These are phyloP conservation scores for Drosophila athabasca DNA, from an alignment of 1,140 invertebrate genomes.

Conservation along the genomic window DNA sequence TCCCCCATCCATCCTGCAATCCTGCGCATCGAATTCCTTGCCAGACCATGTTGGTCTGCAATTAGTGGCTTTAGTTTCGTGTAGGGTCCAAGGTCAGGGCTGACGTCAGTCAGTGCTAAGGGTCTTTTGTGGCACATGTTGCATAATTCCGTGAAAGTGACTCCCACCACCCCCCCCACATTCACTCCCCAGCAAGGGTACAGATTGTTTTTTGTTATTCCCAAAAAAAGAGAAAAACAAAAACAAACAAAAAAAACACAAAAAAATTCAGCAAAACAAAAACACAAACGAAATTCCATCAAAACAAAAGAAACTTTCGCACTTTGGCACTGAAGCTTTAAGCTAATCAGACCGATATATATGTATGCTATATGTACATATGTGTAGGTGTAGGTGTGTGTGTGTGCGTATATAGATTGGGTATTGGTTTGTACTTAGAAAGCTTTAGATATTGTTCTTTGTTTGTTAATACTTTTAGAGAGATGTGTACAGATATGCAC, in stretches of 20 bases:
- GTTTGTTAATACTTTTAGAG: conserved; percentile 20
- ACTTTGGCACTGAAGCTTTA: conserved; percentile 59
- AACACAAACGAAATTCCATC: conserved; percentile 32
- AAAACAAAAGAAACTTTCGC: conserved; percentile 55
- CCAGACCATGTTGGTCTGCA: background rate
- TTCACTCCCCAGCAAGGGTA: conserved; percentile 26
- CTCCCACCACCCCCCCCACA: background rate
- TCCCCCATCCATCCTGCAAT: background rate
- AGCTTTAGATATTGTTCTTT: conserved; percentile 44
- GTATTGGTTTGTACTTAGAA: conserved; percentile 40
- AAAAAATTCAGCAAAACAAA: conserved; percentile 24
- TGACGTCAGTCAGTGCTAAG: conserved; percentile 50
- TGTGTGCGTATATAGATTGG: conserved; percentile 30
- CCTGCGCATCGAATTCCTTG: conserved; percentile 2
- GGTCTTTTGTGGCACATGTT: conserved; percentile 33
- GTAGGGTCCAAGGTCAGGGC: conserved; percentile 43
- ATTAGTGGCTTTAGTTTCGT: conserved; percentile 11
- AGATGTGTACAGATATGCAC: background rate
- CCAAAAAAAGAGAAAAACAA: background rate
- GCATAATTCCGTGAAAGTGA: conserved; percentile 54
- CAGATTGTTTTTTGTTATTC: conserved; percentile 24
- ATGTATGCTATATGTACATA: conserved; percentile 10
- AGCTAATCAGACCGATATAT: conserved; percentile 68
- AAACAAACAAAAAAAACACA: conserved; percentile 4
- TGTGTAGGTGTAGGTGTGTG: background rate